Evolutionary conservation across 2,888 invertebrate genomes (phyloP).

Genomic region (Pristionchus maxplancki): DNA sequence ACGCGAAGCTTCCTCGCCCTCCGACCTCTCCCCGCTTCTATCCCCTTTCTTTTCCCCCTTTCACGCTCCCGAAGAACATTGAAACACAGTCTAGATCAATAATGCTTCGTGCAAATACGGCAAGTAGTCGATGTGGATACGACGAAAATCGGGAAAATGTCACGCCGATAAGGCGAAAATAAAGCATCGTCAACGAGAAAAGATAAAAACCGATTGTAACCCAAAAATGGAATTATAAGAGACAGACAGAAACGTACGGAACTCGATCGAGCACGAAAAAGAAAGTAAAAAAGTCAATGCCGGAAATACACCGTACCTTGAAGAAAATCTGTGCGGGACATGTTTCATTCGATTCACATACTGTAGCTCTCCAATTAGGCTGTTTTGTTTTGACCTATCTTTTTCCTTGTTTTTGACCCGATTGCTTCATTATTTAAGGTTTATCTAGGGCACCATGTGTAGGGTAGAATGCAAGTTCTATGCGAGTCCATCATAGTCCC

Average conservation of each 20-base stretch:
- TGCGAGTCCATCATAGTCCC: not conserved
- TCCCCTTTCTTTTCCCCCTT: conserved; percentile 8
- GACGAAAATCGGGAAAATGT: conserved; percentile 6
- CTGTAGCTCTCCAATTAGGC: not conserved
- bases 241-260: not conserved
- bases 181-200: not conserved
- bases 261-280: not conserved
- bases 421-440: not conserved
- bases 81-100: conserved; percentile 38
- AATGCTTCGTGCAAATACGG: conserved; percentile 23
- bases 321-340: not conserved
- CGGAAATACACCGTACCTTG: not conserved
- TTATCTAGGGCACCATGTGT: not conserved
- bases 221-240: not conserved
- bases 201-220: too few relatives aligned
- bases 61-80: conserved; percentile 38
- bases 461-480: not conserved
- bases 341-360: not conserved
- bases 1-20: conserved; percentile 49
- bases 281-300: not conserved
- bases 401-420: not conserved
- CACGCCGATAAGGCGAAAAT: conserved; percentile 10
- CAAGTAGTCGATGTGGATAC: not conserved
- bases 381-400: not conserved
- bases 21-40: conserved; percentile 37